These are phyloP conservation scores for Decapterus maruadsi DNA, from an alignment of 2,797 vertebrate species.

Conservation along the genomic window DNA sequence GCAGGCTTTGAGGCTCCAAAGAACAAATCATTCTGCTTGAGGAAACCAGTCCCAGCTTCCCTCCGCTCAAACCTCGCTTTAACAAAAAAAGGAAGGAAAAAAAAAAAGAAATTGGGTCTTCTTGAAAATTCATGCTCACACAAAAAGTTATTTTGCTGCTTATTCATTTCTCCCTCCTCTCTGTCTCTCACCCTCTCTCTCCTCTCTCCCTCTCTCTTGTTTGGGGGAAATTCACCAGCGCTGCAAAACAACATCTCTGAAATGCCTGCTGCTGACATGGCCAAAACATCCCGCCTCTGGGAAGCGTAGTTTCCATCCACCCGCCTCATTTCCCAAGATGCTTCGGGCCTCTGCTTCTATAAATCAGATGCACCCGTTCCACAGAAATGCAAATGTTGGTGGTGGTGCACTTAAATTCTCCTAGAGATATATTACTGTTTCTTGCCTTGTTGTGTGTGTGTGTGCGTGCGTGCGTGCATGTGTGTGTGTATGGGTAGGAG, in stretches of 20 bases:
- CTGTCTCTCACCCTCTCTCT: background rate
- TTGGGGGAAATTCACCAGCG: conserved; percentile 44
- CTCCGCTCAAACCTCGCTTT: conserved; percentile 3
- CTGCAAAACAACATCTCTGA: conserved; percentile 65
- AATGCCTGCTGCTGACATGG: conserved; percentile 73
- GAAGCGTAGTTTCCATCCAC: conserved; percentile 77
- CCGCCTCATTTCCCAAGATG: conserved; percentile 79
- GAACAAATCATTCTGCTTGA: conserved; percentile 42
- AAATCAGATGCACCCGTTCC: conserved; percentile 80
- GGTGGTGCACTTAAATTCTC: conserved; percentile 80
- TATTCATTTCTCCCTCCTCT: conserved; percentile 22
- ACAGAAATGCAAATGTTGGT: conserved; percentile 84
- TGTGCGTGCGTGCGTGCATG: conserved; percentile 36
- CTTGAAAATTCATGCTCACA: conserved; percentile 43
- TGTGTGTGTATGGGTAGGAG: conserved; percentile 43
- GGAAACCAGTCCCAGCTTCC: conserved; percentile 23
- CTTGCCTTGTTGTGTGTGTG: conserved; percentile 36
- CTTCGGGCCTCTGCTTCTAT: conserved; percentile 72
- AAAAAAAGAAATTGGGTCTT: background rate
- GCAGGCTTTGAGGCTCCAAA: conserved; percentile 31
- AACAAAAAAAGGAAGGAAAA: conserved; percentile 6
- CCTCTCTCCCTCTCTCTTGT: conserved; percentile 30
- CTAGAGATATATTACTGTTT: conserved; percentile 77
- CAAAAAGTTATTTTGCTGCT: conserved; percentile 48
- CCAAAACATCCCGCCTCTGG: conserved; percentile 67